Base-by-base conservation (phyloP, 2,888 invertebrate species). In the Pseudoips prasinana region DNA sequence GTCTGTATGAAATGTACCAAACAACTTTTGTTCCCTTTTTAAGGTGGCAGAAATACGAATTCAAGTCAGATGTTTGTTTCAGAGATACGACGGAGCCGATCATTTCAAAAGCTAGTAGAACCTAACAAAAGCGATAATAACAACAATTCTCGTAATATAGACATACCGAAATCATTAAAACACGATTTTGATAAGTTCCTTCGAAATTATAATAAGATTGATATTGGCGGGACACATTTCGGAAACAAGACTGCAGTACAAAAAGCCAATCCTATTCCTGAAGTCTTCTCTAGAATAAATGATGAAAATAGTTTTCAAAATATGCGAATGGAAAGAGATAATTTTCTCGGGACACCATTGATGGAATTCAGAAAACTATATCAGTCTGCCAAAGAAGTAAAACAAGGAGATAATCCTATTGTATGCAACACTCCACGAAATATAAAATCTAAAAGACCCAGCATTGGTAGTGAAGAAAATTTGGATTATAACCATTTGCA, bases 331-430 rank as follows among this genome's bases (percentile, higher is more conserved):
- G 7, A n/a, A 20, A n/a, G n/a, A 20, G 20, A 20, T 5, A 20
- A 20, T 7, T 81, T 75, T 37, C 52, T 86, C 14, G 82, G 82
- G 43, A 78, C 75, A 7, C 81, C 88, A 0, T 34, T 88, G 5
- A 39, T 29, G 0, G 86, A 86, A 29, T 87, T 88, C 28, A 69
- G 87, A 31, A 83, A 80, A 43, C 46, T 78, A 1, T 87, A 87
- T 43, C 65, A 66, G 3, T 53, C 67, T 0, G 51, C 48, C 4
- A 33, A 25, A 22, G 32, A 32, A 5, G n/a, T 9, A 3, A 25
- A 5, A 1, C 8, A 10, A 1, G 25, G 26, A 3, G 20, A 28
- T 17, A 9, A 17, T 1, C 20, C 2, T 14, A 14, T 3, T 14
- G 14, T 3, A 14, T 14, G 2, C n/a, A n/a, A n/a, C 5, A 14